These are phyloP conservation scores for Phengaris alcon DNA, from an alignment of 2,888 invertebrate species.

Conservation along the genomic window DNA sequence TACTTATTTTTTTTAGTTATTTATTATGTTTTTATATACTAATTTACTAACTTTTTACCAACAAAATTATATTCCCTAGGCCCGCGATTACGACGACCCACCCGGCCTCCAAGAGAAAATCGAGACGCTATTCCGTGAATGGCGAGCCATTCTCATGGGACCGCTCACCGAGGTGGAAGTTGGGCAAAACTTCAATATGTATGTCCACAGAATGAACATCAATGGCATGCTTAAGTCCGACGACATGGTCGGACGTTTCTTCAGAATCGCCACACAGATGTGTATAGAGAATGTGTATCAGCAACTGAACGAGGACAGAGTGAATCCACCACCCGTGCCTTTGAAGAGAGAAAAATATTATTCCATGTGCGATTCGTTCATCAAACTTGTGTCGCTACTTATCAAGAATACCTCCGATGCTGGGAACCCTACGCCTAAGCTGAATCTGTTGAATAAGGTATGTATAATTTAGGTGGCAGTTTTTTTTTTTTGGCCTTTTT, in stretches of 20 bases:
- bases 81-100: constrained; percentile 93
- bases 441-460: constrained; percentile 97
- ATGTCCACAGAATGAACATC: constrained; percentile 97
- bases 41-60: not conserved
- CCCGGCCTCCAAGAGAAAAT: constrained; percentile 97
- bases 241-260: constrained; percentile 97
- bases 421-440: constrained; percentile 95
- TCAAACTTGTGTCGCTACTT: constrained; percentile 94
- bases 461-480: constrained; percentile 25
- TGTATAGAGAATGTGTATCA: constrained; percentile 97
- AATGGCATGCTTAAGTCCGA: constrained; percentile 95
- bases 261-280: constrained; percentile 96
- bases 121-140: constrained; percentile 95
- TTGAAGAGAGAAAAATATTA: constrained; percentile 92
- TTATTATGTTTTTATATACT: not conserved
- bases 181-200: constrained; percentile 93
- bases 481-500: too few species aligned
- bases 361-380: constrained; percentile 96
- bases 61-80: constrained; percentile 26
- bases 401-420: constrained; percentile 96
- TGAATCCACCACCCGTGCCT: constrained; percentile 82
- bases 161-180: constrained; percentile 89
- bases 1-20: too few species aligned
- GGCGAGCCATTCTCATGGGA: constrained; percentile 94
- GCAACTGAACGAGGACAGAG: constrained; percentile 85